Evolutionary conservation across 2,888 invertebrate species (phyloP), one percentile per base, ranked within the genome.

Genomic region (Cephus sareptanus): DNA sequence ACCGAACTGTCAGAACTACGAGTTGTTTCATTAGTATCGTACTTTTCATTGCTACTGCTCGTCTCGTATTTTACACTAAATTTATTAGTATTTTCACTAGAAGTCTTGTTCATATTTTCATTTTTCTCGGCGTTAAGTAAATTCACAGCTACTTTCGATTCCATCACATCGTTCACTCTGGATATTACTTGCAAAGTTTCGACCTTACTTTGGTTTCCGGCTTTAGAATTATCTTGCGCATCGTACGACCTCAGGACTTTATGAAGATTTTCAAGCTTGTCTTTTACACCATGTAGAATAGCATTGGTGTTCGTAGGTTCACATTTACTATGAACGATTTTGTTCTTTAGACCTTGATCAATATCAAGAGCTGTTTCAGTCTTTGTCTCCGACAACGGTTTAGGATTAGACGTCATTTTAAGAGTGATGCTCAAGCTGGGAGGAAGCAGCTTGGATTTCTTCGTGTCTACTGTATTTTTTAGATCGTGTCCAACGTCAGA

Each of bases 191-290:
- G 9, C 23, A 56, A 56, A 15, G 9, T 9, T 2, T 56, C 9
- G 2, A 9, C 9, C 40, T 11, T 75, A 31, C 31, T 34, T 75
- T 33, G 34, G 23, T 12, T 4, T 13, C 34, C 70, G 11, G 70
- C 34, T n/a, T 77, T 12, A 2, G 75, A 75, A 69, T 83, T 76
- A 34, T 80, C 76, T 12, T 71, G 33, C 13, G 71, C 35, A 15
- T 80, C 84, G 74, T 84, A 89, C 1, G 78, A 81, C 37, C 83
- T 80, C 35, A 89, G 77, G 33, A 85, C 84, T 30, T 83, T 81
- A 73, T 89, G 86, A 23, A 90, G 80, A 76, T 82, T 85, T 71
- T 87, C 85, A 34, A 90, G 78, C 69, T 83, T 87, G 12, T 83
- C 81, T 75, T 82, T 85, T 1, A 89, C 87, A 31, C 83, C 79